Evolutionary conservation across 2,888 invertebrate species (phyloP), one percentile per base, ranked within the genome.

Genomic region (Pyralis farinalis): DNA sequence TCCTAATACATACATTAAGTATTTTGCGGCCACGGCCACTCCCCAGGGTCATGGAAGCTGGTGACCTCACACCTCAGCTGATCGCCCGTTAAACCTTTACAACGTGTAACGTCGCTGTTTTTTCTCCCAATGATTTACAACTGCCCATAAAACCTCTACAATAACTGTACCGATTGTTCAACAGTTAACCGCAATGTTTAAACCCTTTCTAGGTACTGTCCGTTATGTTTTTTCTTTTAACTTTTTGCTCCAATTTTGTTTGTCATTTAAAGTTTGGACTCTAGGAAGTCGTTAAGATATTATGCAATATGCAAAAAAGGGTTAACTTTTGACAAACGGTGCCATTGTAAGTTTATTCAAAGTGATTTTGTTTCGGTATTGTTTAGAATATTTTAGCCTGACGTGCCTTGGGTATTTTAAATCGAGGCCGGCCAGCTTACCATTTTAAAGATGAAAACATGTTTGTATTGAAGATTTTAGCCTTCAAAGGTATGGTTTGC

Each of bases 151-250:
- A 86, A 71, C 71, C 62, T 71, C 68, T 61, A 76, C 83, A 80
- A 84, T 86, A 87, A 87, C 86, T 78, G 87, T 84, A 80, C 76
- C 76, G 71, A 86, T 87, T 87, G 85, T 85, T 85, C 75, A 79
- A 86, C 85, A 76, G 79, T 80, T 81, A 85, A 87, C 87, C 88
- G 82, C 87, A 87, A 83, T 81, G 76, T 79, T 83, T 77, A 77
- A 85, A 84, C 82, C 85, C 83, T 78, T 86, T 87, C 84, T 84
- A 82, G 83, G 84, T 85, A 84, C 68, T 61, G 58, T 47, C 69
- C 65, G 70, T 71, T 71, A 73, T 66, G 58, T 57, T 60, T 63
- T 63, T 69, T 66, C 51, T 44, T 34, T 8, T 5, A 38, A 44
- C 52, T 83, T 85, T 86, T 84, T 87, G 86, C 88, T 86, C 86